Conservation (phyloP, 2,797 vertebrate genomes). For the Chaunax sp. region DNA sequence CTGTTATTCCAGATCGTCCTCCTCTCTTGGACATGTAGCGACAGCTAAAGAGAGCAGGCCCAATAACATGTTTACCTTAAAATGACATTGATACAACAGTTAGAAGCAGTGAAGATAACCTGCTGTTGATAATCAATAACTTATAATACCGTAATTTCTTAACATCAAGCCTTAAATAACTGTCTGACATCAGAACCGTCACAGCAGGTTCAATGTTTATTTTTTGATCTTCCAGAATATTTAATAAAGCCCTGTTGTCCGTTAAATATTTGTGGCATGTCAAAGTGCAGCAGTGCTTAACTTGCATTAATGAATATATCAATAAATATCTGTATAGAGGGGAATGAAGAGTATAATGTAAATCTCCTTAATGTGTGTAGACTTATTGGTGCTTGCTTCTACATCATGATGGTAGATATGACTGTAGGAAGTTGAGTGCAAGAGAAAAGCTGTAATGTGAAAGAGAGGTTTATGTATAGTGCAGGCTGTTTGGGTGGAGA, state of each 20-base stretch:
- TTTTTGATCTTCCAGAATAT: neutral
- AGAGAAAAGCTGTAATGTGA: conserved; percentile 4
- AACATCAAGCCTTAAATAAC: conserved; percentile 7
- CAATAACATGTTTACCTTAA: no score
- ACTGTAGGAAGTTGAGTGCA: neutral
- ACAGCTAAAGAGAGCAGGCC: no score
- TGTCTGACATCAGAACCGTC: conserved; percentile 5
- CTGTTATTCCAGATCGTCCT: conserved; percentile 6
- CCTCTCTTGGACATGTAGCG: neutral
- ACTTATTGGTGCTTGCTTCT: neutral
- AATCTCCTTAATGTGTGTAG: neutral
- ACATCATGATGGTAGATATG: neutral
- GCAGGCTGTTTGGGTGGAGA: neutral
- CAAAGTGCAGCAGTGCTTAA: conserved; percentile 11
- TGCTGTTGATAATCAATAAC: conserved; percentile 1
- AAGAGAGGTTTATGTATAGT: neutral
- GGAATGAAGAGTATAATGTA: no score
- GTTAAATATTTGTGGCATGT: conserved; percentile 29
- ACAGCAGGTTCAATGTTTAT: conserved; percentile 39
- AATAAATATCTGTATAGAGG: no score
- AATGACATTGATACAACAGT: no score
- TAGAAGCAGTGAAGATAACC: neutral
- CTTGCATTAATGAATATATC: conserved; percentile 3
- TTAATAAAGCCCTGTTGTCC: neutral
- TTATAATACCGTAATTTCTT: conserved; percentile 10